Base-by-base conservation (phyloP, 2,797 vertebrate genomes). In the Perdix hodgsoniae region DNA sequence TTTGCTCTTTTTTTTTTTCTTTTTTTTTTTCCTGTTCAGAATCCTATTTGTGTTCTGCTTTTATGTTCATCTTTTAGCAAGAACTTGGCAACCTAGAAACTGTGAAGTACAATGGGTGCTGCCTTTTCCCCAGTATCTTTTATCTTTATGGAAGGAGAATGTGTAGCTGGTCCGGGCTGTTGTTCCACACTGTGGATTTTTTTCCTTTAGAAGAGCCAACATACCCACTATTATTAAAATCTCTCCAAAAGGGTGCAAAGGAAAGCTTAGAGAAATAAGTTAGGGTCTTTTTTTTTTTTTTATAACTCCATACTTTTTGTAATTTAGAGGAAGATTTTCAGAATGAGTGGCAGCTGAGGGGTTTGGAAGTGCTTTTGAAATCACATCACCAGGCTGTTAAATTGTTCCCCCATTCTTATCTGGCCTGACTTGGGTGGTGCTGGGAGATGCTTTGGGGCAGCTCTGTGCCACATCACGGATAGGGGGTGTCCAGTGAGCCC, bases 381-480 rank as follows among this genome's bases (percentile, higher is more conserved):
- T 42, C 18, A 2, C 12, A 37, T 40, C 65, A 10, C 6, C 2
- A 4, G 26, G 45, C 19, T 14, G 5, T 5, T 6, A 16, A 39
- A 23, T 6, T 24, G 1, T 40, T 74, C 33, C 31, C 23, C 2
- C 8, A 3, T 44, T 47, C 39, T 52, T 1, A 22, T 72, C 49
- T 10, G 1, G 31, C 7, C 5, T 49, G 49, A 31, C 4, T 49
- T 52, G 61, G 31, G 0, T 33, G 21, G 72, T 3, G 33, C 44
- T 37, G 37, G 73, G 42, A 78, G 45, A 57, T 45, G 40, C 22
- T 49, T 74, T 65, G 65, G 24, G 23, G 33, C 66, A 26, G 0
- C 23, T 18, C 42, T 74, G 45, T 45, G 26, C 23, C 8, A 3
- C 39, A 8, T 6, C 0, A 1, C 14, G 6, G 24, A 5, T 10